Conservation (phyloP, 30 jellyfish, hydroid and myxozoan genomes). For the Clytia hemisphaerica region DNA sequence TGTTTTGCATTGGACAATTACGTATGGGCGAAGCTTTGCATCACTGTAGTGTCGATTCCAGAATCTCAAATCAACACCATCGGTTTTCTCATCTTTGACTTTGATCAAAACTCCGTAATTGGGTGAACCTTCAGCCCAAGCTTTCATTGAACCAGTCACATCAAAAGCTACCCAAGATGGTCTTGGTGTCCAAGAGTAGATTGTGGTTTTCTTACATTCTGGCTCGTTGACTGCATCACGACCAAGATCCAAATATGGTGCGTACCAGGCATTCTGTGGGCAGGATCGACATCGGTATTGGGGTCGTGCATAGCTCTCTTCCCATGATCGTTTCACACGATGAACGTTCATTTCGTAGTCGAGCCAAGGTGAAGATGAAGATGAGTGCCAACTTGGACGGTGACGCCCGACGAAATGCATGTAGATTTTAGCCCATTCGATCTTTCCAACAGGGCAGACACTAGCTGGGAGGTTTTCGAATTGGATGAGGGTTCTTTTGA, state of each 20-base stretch:
- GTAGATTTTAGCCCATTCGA: constrained; percentile 12
- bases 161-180: constrained; percentile 2
- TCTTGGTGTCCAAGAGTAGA: constrained; percentile 11
- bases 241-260: constrained; percentile 4
- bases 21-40: too few relatives aligned
- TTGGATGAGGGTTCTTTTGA: background rate
- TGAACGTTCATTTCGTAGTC: background rate
- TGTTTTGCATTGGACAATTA: too few relatives aligned
- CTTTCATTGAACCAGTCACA: background rate
- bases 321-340: background rate
- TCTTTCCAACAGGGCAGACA: background rate
- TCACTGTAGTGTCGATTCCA: background rate
- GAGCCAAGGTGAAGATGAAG: background rate
- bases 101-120: constrained; percentile 17
- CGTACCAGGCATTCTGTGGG: background rate
- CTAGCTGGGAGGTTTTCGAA: background rate
- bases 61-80: constrained; percentile 1
- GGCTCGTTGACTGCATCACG: constrained; percentile 11
- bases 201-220: background rate
- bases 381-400: constrained; percentile 12
- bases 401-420: background rate
- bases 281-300: background rate
- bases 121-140: background rate
- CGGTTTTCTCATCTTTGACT: background rate
- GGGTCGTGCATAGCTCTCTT: background rate